phyloP scores from a whole-genome alignment of 23 tunicate genomes.

The Halocynthia aurantium region DNA sequence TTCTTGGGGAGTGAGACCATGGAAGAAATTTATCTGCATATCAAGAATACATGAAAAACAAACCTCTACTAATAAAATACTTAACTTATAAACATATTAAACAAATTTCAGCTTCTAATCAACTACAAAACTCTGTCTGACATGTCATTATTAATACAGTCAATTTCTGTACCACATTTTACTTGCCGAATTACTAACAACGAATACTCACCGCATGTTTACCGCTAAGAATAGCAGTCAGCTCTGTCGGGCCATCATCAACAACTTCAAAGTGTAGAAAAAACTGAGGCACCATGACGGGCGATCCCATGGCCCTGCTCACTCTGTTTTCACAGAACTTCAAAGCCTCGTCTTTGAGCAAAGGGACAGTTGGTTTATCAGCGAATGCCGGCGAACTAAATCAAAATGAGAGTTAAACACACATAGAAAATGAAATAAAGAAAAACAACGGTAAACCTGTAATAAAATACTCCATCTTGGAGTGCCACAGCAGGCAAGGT shows the following conservation, averaged over 20 bases:
- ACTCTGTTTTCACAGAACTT: background rate
- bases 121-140: no score
- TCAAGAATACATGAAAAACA: no score
- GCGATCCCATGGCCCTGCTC: background rate
- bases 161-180: no score
- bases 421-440: background rate
- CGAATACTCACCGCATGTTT: no score
- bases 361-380: background rate
- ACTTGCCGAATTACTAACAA: no score
- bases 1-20: no score
- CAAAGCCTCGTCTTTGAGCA: conserved; percentile 6
- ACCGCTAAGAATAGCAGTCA: background rate
- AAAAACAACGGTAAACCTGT: conserved; percentile 12
- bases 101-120: no score
- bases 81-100: no score
- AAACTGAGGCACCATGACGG: background rate
- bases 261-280: background rate
- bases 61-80: no score
- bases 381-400: conserved; percentile 11
- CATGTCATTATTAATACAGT: no score
- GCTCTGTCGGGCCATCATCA: background rate
- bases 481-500: conserved; percentile 33
- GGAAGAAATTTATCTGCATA: no score
- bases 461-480: conserved; percentile 51
- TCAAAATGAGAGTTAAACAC: background rate